Conservation (phyloP, 37 sponge, comb jelly and placozoan species). For the Crambe crambe region DNA sequence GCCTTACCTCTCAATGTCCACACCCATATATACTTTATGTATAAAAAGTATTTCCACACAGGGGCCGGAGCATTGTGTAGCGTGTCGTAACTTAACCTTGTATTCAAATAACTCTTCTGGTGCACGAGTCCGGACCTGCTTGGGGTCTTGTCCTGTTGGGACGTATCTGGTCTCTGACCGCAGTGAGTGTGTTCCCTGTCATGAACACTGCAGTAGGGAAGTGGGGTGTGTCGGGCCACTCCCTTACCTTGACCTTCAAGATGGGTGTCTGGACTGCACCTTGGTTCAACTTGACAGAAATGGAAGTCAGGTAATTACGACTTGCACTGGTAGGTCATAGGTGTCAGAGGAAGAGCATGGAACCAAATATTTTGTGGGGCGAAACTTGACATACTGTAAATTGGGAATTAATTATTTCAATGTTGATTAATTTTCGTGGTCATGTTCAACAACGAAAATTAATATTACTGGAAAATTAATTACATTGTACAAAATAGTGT, state of each 20-base stretch:
- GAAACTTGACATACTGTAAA: neutral
- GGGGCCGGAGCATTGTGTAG: conserved; percentile 47
- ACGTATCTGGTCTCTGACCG: conserved; percentile 12
- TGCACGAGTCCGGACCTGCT: conserved; percentile 19
- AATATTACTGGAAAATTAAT: no score
- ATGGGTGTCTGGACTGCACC: conserved; percentile 63
- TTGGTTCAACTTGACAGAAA: conserved; percentile 24
- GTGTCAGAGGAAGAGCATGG: no score
- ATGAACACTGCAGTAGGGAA: conserved; percentile 36
- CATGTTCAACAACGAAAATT: no score
- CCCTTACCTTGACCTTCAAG: conserved; percentile 31
- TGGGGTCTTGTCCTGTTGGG: conserved; percentile 46
- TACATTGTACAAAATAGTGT: no score
- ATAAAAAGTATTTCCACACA: no score
- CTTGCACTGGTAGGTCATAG: no score
- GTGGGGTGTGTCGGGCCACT: conserved; percentile 77
- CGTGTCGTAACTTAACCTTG: conserved; percentile 22
- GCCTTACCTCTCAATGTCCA: no score
- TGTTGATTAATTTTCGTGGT: no score
- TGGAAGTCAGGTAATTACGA: conserved; percentile 58
- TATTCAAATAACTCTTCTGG: neutral
- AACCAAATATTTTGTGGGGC: neutral
- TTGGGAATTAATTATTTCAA: neutral
- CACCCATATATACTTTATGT: no score
- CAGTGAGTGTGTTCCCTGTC: conserved; percentile 38